A percentile compares a stretch with the other conserved stretches of the same genome.
Conservation (phyloP, 2,113 vertebrate species). For the Nannospalax galili region DNA sequence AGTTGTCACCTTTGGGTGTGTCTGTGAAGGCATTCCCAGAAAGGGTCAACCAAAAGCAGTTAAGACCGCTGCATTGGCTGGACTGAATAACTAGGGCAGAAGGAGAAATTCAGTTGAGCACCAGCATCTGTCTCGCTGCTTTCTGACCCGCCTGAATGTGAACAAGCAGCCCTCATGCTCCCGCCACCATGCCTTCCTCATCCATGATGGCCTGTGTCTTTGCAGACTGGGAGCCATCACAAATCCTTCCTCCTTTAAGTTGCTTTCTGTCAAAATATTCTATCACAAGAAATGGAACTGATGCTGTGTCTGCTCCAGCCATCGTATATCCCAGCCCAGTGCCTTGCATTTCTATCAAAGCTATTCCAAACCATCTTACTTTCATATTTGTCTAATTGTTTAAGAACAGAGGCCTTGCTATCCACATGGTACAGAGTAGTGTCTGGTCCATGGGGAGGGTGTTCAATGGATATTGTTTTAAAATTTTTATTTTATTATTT, state of each 20-base stretch:
- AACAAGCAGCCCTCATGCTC: neutral
- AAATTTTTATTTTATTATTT: no score
- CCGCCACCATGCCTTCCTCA: neutral
- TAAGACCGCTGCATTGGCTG: neutral
- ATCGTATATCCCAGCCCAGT: neutral
- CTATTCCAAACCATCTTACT: no score
- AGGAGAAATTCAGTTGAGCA: no score
- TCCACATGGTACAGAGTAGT: neutral
- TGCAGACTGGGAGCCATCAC: neutral
- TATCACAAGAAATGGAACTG: neutral
- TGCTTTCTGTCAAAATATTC: neutral
- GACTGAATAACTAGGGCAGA: neutral
- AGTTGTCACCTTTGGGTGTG: neutral
- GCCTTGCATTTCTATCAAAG: neutral
- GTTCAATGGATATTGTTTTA: neutral
- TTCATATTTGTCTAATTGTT: neutral
- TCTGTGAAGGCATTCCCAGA: neutral
- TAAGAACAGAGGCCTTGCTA: neutral
- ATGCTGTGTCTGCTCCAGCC: neutral
- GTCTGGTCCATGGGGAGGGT: neutral
- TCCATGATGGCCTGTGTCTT: neutral
- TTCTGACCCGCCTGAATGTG: neutral
- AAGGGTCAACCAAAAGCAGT: no score
- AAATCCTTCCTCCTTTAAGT: neutral
- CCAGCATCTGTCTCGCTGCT: neutral